Base-by-base conservation (phyloP, 2,888 invertebrate genomes). In the Cheiracanthium punctorium region DNA sequence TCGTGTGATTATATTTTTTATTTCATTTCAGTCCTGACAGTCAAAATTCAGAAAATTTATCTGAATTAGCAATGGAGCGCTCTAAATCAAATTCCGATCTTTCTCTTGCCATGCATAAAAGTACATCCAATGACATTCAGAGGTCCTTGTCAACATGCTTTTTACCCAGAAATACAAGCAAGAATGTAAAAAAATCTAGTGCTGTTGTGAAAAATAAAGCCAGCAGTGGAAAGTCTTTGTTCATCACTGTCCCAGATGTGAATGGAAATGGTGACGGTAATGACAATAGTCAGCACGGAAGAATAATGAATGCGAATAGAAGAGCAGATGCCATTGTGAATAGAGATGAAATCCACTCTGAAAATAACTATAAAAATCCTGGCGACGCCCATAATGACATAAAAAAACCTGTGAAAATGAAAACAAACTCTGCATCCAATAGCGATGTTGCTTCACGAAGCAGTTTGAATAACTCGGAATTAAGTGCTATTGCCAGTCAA, bases 221-320 rank as follows among this genome's bases (percentile, higher is more conserved):
- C 1, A 24, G 5, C 17, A 2, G 1, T 7, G 2, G 2, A 5
- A n/a, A 58, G 12, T 4, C 20, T 20, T 2, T 20, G 4, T 2
- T 76, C 14, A 82, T 43, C 30, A 32, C 72, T 10, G 32, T 76
- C 24, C 82, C 82, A 17, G 82, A 82, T 43, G 58, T 75, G 28
- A 82, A 82, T 76, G 82, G 82, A 32, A 82, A 82, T 71, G 75
- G 75, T 0, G 82, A 82, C 71, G 76, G 76, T 14, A 82, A 82
- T 64, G 82, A 82, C 28, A 82, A 82, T 8, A 82, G 82, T 30
- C 82, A 82, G 28, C 64, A 76, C 20, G 32, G 71, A n/a, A 24
- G 24, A 58, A 5, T 48, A 48, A 5, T 20, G 17, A 20, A 58
- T 24, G 24, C 12, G 24, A 17, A 48, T 2, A 48, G 2, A 30